phyloP scores from a whole-genome alignment of 30 jellyfish, hydroid and myxozoan species.

The Aurelia sp. region DNA sequence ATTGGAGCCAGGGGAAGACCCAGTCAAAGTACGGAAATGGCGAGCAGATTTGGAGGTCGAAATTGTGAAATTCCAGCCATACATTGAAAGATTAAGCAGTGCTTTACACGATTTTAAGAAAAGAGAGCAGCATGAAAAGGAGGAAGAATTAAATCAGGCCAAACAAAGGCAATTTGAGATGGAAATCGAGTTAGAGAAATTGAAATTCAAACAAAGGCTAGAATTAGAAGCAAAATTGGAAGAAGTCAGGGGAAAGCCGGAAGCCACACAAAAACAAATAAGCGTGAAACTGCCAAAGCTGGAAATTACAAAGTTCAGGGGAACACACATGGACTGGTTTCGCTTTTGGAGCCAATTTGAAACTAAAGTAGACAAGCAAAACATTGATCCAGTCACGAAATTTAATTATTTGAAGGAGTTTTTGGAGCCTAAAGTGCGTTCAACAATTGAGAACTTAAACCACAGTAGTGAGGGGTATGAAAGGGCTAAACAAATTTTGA shows the following conservation, averaged over 20 bases:
- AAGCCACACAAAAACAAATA: constrained; percentile 2
- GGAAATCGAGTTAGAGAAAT: constrained; percentile 2
- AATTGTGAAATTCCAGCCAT: too few relatives aligned
- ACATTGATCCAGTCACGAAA: constrained; percentile 15
- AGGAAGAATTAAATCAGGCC: constrained; percentile 6
- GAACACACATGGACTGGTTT: constrained; percentile 43
- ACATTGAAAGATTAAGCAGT: too few relatives aligned
- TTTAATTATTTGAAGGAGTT: constrained; percentile 42
- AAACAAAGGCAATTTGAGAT: constrained; percentile 9
- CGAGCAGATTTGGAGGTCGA: neutral
- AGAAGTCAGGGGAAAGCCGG: neutral
- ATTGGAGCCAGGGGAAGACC: constrained; percentile 16
- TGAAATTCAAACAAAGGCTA: neutral
- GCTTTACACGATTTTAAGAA: neutral
- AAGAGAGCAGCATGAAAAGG: neutral
- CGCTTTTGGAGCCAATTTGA: constrained; percentile 57
- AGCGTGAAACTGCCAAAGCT: neutral
- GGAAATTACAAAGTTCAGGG: constrained; percentile 30
- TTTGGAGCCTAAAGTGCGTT: constrained; percentile 22
- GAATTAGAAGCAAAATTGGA: constrained; percentile 8
- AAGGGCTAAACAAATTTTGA: constrained; percentile 5
- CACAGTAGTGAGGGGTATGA: too few relatives aligned
- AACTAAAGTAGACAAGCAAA: constrained; percentile 40
- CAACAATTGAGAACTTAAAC: neutral
- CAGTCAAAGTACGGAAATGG: constrained; percentile 13